Evolutionary conservation across 2,888 invertebrate species (phyloP), one percentile per base, ranked within the genome.

Genomic region (Drosophila mimetica): DNA sequence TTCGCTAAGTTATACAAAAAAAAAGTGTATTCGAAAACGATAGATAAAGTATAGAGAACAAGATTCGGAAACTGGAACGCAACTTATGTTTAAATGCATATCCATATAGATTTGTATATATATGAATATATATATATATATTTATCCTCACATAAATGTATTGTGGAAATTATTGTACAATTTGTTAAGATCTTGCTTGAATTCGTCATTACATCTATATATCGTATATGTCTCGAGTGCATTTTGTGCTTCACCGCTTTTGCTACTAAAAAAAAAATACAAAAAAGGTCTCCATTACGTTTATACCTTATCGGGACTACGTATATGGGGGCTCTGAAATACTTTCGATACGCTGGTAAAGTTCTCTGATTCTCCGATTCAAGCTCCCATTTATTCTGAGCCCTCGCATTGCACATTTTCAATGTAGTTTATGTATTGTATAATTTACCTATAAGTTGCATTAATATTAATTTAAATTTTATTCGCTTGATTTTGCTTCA

Each of bases 121-220:
- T 71, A 55, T 34, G 47, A 67, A 54, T 65, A 58, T 53, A 53
- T 50, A 37, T 50, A 37, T 20, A 25, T 25, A 25, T 25, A 25
- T 25, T 67, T 42, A 37, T 48, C 28, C 41, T 50, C 20, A 41
- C 30, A 54, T 57, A 57, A 47, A 55, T 59, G 44, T 63, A 69
- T 73, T 61, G 44, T 65, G 69, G 44, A 71, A 77, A 77, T 79
- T 82, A 85, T 85, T 82, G 82, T 82, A 77, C 77, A 80, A 71
- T 67, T 77, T 70, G 53, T 54, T 71, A 79, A 78, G 76, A 76
- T 51, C 70, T 76, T 70, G 69, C 25, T 47, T 41, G 61, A 25
- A 30, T 42, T 36, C 42, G 28, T 36, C 39, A 32, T 30, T 41
- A 32, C 41, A 13, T 34, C 28, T 52, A 53, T 47, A 47, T 63